Evolutionary conservation across 2,797 vertebrate species (phyloP).

Genomic region (Rhadinocentrus ornatus): DNA sequence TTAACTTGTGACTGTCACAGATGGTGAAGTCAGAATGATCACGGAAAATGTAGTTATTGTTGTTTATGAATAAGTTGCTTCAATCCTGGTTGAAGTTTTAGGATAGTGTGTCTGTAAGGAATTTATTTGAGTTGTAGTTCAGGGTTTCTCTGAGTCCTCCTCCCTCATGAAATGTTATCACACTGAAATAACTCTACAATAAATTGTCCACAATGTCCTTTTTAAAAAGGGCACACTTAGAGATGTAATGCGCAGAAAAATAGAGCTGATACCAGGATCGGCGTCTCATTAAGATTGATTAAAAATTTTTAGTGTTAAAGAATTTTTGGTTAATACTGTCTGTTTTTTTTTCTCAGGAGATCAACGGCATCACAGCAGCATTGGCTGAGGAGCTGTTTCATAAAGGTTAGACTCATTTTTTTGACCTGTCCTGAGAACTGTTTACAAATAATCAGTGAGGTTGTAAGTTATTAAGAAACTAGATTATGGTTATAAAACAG

Average conservation of each 20-base stretch:
- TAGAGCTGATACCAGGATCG: neutral
- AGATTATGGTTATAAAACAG: neutral
- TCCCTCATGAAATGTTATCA: neutral
- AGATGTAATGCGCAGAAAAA: neutral
- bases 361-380: conserved; percentile 93
- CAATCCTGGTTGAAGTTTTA: neutral
- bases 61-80: neutral
- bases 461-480: neutral
- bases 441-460: neutral
- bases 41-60: neutral
- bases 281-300: neutral
- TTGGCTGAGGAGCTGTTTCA: conserved; percentile 95
- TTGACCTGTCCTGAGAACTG: neutral
- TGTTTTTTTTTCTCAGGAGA: conserved; percentile 84
- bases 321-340: neutral
- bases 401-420: conserved; percentile 86
- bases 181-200: neutral
- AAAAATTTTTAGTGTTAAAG: neutral
- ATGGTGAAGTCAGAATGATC: neutral
- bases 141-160: neutral
- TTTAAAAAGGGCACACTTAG: neutral
- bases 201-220: neutral
- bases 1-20: conserved; percentile 16
- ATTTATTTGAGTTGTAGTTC: neutral
- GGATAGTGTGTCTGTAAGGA: neutral